Percentiles rank a stretch among this genome's conserved stretches.
Conservation (phyloP, 2,113 vertebrate genomes). For the Chaetorhynchus papuensis region DNA sequence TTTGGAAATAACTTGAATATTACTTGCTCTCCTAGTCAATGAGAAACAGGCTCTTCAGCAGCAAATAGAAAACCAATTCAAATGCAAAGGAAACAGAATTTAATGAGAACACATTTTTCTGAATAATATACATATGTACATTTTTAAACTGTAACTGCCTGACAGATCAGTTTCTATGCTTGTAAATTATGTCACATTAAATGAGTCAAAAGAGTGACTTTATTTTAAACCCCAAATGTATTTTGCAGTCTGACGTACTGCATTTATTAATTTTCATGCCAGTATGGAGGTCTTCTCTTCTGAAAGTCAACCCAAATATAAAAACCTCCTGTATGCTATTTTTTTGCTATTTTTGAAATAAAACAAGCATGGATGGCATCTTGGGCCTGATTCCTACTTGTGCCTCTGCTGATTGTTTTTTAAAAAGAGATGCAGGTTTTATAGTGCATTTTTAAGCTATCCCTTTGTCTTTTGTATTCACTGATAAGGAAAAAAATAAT, state of each 20-base stretch:
- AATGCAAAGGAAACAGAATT: slow-evolving; percentile 1
- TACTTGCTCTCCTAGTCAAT: neutral
- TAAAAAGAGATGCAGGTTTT: neutral
- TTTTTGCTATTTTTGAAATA: neutral
- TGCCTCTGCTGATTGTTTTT: neutral
- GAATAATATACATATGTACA: neutral
- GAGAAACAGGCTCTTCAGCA: neutral
- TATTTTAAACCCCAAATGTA: neutral
- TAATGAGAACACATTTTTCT: neutral
- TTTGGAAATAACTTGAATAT: neutral
- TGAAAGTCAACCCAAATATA: neutral
- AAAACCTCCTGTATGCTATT: neutral
- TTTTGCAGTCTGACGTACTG: neutral
- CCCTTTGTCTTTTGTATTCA: neutral
- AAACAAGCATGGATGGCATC: neutral
- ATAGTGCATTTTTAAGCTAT: neutral
- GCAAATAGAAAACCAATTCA: neutral
- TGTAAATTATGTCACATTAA: neutral
- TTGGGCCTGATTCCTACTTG: neutral
- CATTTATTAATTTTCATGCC: neutral
- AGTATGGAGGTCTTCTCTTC: neutral
- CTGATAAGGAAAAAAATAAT: neutral
- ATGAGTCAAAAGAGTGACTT: neutral
- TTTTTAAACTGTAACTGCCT: neutral
- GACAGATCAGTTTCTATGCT: neutral